These are phyloP conservation scores for Tachysurus vachellii DNA, from an alignment of 2,113 vertebrate genomes.

Conservation along the genomic window DNA sequence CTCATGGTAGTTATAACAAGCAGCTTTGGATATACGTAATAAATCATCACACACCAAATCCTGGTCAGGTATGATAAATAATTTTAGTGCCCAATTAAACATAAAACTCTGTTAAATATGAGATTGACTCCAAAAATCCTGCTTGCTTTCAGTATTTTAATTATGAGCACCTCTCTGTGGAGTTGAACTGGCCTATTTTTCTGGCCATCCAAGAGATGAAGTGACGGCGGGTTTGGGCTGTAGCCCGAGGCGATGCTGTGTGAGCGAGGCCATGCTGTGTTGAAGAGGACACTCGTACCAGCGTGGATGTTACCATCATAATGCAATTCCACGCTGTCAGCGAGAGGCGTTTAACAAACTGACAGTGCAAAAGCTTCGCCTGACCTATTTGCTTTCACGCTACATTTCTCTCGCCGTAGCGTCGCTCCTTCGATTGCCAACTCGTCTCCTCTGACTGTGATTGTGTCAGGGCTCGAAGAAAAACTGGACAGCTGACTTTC, in stretches of 20 bases:
- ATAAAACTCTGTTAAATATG: neutral
- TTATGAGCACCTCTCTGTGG: constrained; percentile 33
- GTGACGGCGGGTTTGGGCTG: constrained; percentile 54
- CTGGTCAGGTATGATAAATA: neutral
- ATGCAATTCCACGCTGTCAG: constrained; percentile 54
- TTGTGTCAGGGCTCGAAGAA: neutral
- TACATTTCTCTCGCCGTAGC: constrained; percentile 21
- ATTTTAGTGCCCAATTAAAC: neutral
- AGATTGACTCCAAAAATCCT: neutral
- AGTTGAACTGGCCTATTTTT: constrained; percentile 53
- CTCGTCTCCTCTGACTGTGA: neutral
- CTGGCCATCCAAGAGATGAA: constrained; percentile 47
- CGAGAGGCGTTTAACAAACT: constrained; percentile 55
- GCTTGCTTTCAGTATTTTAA: constrained; percentile 3
- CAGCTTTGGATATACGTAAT: neutral
- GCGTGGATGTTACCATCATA: constrained; percentile 58
- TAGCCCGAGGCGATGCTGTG: constrained; percentile 41
- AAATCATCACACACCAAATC: neutral
- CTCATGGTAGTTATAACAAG: neutral
- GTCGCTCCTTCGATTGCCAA: neutral
- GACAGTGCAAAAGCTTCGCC: constrained; percentile 44
- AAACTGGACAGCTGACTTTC: neutral
- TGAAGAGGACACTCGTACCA: constrained; percentile 47
- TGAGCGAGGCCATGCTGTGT: constrained; percentile 25
- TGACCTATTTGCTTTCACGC: constrained; percentile 48